Evolutionary conservation across 2,888 invertebrate genomes (phyloP), one percentile per base, ranked within the genome.

Genomic region (Mayetiola destructor): DNA sequence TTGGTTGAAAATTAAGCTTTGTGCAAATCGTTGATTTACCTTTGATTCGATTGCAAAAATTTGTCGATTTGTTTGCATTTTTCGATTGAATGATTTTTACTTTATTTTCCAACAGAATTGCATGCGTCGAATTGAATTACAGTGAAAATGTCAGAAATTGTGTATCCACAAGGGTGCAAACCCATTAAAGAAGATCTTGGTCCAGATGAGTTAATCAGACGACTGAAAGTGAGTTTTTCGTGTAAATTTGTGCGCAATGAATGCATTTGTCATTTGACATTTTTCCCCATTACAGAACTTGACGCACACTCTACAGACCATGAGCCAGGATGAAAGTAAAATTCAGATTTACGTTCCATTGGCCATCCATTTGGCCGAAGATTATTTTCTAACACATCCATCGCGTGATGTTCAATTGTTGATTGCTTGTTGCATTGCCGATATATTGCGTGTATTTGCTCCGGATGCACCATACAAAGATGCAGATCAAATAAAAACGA

Each of bases 391-490:
- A 62, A 82, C 86, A 61, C 92, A 97, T 73, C 76, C 80, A 48
- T 93, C 90, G 59, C 81, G 88, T 63, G 96, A 97, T 73, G 95
- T 97, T 0, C 89, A 95, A 69, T 76, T 97, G 56, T 76, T 96
- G 35, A 90, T 95, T 59, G 96, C 96, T 0, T 97, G 96, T 73
- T 96, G 96, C 69, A 91, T 97, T 66, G 96, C 96, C 6, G 96
- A 97, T 72, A 91, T 97, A 32, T 80, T 97, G 62, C 77, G 96
- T 59, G 91, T 97, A 6, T 97, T 94, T 73, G 96, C 96, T 1
- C 96, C 97, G 0, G 95, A 96, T 69, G 95, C 95, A 36, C 97
- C 97, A 0, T 97, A 94, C 70, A 94, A 93, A 73, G 95, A 95
- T 68, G 85, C 89, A 60, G 89, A 91, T 60, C 92, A 94, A 77